Percentiles rank a stretch among this genome's conserved stretches.
These are phyloP conservation scores for Nycticebus coucang DNA, from an alignment of 2,113 vertebrate genomes.

Conservation along the genomic window DNA sequence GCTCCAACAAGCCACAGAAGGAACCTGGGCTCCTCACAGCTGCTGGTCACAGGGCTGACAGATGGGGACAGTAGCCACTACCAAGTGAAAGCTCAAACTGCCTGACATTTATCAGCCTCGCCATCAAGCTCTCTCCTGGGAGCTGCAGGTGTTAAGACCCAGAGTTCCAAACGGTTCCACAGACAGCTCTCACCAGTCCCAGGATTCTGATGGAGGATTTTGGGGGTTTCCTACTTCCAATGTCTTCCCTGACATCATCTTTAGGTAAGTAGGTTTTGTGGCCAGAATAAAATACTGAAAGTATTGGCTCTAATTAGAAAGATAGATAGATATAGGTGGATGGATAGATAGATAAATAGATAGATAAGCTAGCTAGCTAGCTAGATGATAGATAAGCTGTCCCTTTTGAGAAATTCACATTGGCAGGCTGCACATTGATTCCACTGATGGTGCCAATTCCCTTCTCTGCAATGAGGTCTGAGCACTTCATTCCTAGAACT, in stretches of 20 bases:
- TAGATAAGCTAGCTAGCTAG: no score
- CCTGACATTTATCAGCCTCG: not conserved
- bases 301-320: not conserved
- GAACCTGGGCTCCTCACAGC: not conserved
- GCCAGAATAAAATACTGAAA: not conserved
- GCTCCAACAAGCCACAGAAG: not conserved
- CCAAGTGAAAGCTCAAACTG: not conserved
- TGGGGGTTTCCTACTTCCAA: not conserved
- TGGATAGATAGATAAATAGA: no score
- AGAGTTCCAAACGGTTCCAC: not conserved
- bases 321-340: no score
- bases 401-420: not conserved
- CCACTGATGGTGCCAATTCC: fast-evolving
- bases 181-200: not conserved
- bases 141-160: not conserved
- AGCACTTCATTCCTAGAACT: not conserved
- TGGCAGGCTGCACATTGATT: not conserved
- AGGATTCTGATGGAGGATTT: not conserved
- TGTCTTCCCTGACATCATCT: not conserved
- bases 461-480: not conserved
- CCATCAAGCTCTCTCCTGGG: not conserved
- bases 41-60: not conserved
- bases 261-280: not conserved
- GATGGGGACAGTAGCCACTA: not conserved
- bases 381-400: not conserved